Evolutionary conservation across 1,140 invertebrate genomes (phyloP), one percentile per base, ranked within the genome.

Genomic region (Diabrotica virgifera): DNA sequence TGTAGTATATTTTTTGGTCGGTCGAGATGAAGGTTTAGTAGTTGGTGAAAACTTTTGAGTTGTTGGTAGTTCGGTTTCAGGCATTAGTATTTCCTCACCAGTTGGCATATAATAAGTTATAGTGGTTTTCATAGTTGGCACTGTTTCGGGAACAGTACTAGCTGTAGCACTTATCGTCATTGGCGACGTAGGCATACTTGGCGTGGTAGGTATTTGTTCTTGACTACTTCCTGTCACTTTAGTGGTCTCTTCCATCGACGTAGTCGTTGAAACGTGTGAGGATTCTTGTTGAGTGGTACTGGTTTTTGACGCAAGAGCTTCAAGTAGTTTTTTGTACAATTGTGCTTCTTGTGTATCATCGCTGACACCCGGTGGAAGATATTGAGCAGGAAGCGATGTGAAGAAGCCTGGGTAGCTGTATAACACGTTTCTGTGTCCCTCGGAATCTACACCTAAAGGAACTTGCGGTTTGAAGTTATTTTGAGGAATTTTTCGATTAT

Each of bases 371-470:
- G 35, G n/a, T 24, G 36, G 12, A 9, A 46, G 55, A n/a, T 53
- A 14, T 62, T 37, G 57, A 51, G 9, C 11, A 36, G 52, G n/a
- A 24, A 24, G 6, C 11, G 65, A 53, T n/a, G 67, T 66, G 36
- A 65, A 61, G 13, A 65, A 66, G 6, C 58, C 67, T 12, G 62
- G 65, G 58, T 74, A 68, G 63, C 64, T 70, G 36, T 77, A 70
- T 36, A 75, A 69, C 36, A 77, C 60, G 55, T 72, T 72, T 62
- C 70, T 67, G 35, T 69, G 62, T 52, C 74, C 75, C 62, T 74
- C 65, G 10, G 70, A 64, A 36, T 62, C 68, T 58, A 66, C 53
- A 13, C 66, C 71, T 10, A 75, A 63, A 24, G 71, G 63, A 12
- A 67, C 59, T 10, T 67, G 64, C 5, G 68, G 59, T 59, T 66